These are phyloP conservation scores for Isurus oxyrinchus DNA, from an alignment of 2,113 vertebrate species.

Conservation along the genomic window DNA sequence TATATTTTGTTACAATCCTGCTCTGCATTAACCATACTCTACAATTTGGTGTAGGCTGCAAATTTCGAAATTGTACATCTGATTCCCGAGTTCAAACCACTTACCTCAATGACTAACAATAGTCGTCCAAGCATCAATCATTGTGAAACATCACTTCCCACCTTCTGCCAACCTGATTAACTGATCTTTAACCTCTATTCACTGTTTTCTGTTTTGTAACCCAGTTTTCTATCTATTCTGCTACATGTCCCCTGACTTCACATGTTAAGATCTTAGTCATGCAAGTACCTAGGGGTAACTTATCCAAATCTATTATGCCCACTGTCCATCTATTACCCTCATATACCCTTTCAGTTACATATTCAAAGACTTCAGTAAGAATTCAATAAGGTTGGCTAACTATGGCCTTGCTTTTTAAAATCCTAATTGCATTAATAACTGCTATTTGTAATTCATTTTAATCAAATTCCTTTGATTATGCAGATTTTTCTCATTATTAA, in stretches of 20 bases:
- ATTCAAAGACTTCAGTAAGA: not conserved
- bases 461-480: not conserved
- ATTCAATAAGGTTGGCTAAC: too few species aligned
- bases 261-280: too few species aligned
- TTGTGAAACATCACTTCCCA: not conserved
- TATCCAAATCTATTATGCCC: not conserved
- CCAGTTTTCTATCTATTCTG: not conserved
- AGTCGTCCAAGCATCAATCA: not conserved
- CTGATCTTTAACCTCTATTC: not conserved
- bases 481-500: not conserved
- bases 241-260: not conserved
- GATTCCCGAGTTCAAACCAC: not conserved
- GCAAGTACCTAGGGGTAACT: too few species aligned
- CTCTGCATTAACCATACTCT: too few species aligned
- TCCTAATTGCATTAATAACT: too few species aligned
- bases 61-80: not conserved
- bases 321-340: not conserved
- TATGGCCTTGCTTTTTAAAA: too few species aligned
- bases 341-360: not conserved
- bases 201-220: too few species aligned
- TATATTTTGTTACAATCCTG: too few species aligned
- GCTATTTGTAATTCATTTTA: not conserved
- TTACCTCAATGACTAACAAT: not conserved
- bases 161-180: not conserved
- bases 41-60: too few species aligned